Conservation (phyloP, 92 coral and sea anemone species). For the Plumapathes pennacea region DNA sequence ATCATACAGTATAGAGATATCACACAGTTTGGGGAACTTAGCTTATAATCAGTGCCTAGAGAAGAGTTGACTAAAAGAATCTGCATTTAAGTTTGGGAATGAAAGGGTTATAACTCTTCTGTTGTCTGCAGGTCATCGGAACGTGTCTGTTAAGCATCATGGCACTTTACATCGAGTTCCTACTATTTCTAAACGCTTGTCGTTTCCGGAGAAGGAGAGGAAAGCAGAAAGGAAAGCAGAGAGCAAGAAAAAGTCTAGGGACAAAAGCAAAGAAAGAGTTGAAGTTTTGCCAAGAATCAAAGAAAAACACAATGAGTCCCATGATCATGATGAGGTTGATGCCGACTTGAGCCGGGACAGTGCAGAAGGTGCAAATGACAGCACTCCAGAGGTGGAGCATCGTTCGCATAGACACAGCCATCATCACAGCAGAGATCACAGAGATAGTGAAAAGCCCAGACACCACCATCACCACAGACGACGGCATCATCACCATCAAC, state of each 20-base stretch:
- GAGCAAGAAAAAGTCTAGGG: slow-evolving; percentile 21
- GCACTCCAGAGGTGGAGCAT: background rate
- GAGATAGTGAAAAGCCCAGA: too few species aligned
- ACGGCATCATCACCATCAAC: slow-evolving; percentile 25
- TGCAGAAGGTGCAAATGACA: background rate
- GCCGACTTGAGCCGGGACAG: slow-evolving; percentile 9
- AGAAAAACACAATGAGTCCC: slow-evolving; percentile 21
- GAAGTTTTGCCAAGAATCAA: slow-evolving; percentile 38
- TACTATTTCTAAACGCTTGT: slow-evolving; percentile 23
- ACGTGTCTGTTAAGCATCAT: slow-evolving; percentile 57
- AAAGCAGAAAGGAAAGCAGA: slow-evolving; percentile 22
- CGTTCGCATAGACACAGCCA: slow-evolving; percentile 12
- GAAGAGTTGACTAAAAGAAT: too few species aligned
- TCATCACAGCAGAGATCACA: slow-evolving; percentile 44
- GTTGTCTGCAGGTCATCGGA: slow-evolving; percentile 41
- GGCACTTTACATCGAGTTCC: slow-evolving; percentile 59
- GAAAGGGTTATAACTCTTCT: too few species aligned
- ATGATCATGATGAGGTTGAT: slow-evolving; percentile 11
- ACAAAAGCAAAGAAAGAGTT: slow-evolving; percentile 8
- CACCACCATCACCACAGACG: slow-evolving; percentile 37
- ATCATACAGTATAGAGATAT: too few species aligned
- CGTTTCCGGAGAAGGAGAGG: too few species aligned
- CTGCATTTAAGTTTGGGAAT: too few species aligned
- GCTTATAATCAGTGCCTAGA: too few species aligned
- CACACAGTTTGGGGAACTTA: too few species aligned